A percentile compares a stretch with the other conserved stretches of the same genome.
These are phyloP conservation scores for Heteropelma amictum DNA, from an alignment of 2,888 invertebrate genomes.

Conservation along the genomic window DNA sequence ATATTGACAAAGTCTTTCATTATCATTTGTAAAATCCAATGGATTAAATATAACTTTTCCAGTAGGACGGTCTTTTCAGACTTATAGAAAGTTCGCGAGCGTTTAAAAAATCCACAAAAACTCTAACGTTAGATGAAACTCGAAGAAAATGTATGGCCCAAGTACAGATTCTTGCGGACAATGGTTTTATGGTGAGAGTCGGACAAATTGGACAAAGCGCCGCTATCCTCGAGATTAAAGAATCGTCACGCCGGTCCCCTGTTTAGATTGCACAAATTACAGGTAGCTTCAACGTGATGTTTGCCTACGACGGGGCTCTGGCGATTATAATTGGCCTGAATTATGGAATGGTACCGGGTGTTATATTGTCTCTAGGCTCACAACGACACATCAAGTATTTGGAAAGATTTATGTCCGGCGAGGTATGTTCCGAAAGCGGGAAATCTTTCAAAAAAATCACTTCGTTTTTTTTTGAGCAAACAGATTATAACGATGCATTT, in stretches of 20 bases:
- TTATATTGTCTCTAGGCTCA: conserved; percentile 78
- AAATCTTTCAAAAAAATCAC: no score
- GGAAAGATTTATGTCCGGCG: conserved; percentile 68
- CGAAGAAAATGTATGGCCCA: conserved; percentile 79
- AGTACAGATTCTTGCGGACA: conserved; percentile 56
- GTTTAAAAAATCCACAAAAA: conserved; percentile 83
- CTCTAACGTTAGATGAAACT: conserved; percentile 84
- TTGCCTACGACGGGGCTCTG: conserved; percentile 74
- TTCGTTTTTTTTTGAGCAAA: no score
- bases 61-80: conserved; percentile 87
- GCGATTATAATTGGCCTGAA: conserved; percentile 73
- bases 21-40: not conserved
- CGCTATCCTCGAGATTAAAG: not conserved
- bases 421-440: conserved; percentile 67
- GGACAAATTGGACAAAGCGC: not conserved
- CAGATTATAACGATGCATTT: no score
- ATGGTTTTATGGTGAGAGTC: conserved; percentile 59
- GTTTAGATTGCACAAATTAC: conserved; percentile 51
- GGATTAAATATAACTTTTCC: conserved; percentile 55
- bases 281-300: conserved; percentile 63
- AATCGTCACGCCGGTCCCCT: not conserved
- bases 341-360: conserved; percentile 78
- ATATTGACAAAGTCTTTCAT: not conserved
- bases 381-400: conserved; percentile 76
- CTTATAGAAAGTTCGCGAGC: conserved; percentile 87